phyloP scores from a whole-genome alignment of 2,888 invertebrate species.

The Metellina segmentata region DNA sequence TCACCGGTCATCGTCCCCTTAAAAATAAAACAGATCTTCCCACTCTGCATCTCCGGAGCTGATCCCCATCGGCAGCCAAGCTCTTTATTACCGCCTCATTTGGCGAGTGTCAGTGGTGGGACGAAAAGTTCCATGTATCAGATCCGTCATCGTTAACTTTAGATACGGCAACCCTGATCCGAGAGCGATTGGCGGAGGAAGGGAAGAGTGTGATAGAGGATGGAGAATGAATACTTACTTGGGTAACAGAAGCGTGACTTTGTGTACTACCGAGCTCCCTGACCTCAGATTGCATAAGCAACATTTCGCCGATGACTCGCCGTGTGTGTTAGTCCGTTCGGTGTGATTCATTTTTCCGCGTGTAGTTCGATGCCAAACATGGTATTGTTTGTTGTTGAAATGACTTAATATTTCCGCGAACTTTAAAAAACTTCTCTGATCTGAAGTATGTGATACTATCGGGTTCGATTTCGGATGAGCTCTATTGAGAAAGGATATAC shows the following conservation, averaged over 20 bases:
- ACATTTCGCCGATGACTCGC: background rate
- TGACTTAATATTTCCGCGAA: too few relatives aligned
- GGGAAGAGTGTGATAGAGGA: slow-evolving; percentile 38
- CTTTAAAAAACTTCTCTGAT: too few relatives aligned
- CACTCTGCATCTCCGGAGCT: background rate
- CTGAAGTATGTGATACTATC: too few relatives aligned
- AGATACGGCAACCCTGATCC: slow-evolving; percentile 35
- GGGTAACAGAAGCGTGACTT: slow-evolving; percentile 42
- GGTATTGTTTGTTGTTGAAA: too few relatives aligned
- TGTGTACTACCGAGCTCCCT: background rate
- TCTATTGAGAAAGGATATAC: too few relatives aligned
- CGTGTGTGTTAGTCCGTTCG: background rate
- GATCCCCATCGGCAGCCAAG: background rate
- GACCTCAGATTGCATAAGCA: slow-evolving; percentile 3
- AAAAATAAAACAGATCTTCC: too few relatives aligned
- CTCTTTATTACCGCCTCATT: background rate
- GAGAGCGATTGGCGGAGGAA: slow-evolving; percentile 23
- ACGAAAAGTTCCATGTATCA: slow-evolving; percentile 26
- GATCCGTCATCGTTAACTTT: background rate
- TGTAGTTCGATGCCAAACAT: too few relatives aligned
- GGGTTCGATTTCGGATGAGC: too few relatives aligned
- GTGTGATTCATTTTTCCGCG: background rate
- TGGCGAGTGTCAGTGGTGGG: slow-evolving; percentile 29
- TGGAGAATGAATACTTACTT: slow-evolving; percentile 51
- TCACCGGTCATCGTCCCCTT: background rate